A percentile compares a stretch with the other conserved stretches of the same genome.
Conservation (phyloP, 2,797 vertebrate genomes). For the Hydrocynus forskahlii region DNA sequence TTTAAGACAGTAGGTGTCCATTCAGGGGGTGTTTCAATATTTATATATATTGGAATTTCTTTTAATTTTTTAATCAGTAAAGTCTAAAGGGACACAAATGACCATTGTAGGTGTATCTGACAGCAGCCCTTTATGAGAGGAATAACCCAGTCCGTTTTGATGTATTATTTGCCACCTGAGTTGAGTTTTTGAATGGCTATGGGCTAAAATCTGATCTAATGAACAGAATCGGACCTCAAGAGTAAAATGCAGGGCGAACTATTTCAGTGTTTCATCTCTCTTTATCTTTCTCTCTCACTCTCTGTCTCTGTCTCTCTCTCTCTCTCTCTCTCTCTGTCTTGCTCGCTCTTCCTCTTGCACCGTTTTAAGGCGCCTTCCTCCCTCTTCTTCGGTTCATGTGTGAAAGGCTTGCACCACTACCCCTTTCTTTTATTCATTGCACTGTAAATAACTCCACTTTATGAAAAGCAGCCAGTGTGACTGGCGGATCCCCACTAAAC, state of each 20-base stretch:
- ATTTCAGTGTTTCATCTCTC: constrained; percentile 55
- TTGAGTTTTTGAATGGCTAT: background rate
- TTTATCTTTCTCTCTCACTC: background rate
- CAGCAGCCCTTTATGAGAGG: background rate
- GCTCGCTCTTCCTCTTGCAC: constrained; percentile 48
- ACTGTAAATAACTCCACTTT: constrained; percentile 86
- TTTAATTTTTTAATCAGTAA: background rate
- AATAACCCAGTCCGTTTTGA: background rate
- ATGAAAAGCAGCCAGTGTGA: constrained; percentile 85
- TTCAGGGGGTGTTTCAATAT: background rate
- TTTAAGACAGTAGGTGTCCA: background rate
- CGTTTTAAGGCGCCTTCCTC: constrained; percentile 71
- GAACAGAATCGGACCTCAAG: constrained; percentile 22
- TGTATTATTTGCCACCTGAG: background rate
- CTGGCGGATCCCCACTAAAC: constrained; percentile 80
- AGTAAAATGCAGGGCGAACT: constrained; percentile 60
- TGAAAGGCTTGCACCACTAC: constrained; percentile 76
- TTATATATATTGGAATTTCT: background rate
- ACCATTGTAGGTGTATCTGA: background rate
- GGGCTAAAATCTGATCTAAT: constrained; percentile 10
- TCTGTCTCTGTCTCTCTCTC: background rate
- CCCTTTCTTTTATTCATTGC: constrained; percentile 84
- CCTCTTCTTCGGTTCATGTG: constrained; percentile 70
- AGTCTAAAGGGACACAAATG: background rate
- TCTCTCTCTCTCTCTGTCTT: constrained; percentile 30